Evolutionary conservation across 2,113 vertebrate species (phyloP).

Genomic region (Chionodraco myersi): DNA sequence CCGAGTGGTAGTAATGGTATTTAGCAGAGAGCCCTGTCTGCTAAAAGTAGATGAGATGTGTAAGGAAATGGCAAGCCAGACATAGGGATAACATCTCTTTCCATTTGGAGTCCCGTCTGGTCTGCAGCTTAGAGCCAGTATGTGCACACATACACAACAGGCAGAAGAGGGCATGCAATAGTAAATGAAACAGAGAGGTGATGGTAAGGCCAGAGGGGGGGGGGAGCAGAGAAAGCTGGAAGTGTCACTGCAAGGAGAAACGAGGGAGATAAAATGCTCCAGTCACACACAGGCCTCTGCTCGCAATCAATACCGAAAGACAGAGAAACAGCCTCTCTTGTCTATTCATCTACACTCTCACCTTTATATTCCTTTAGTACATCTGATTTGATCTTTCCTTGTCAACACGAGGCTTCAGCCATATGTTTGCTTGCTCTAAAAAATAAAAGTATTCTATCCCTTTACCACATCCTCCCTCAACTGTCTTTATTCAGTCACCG

Average conservation of each 20-base stretch:
- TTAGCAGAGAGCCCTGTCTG: conserved; percentile 61
- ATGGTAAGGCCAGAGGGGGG: conserved; percentile 39
- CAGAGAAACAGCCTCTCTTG: conserved; percentile 41
- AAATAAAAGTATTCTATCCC: background rate
- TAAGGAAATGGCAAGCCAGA: conserved; percentile 75
- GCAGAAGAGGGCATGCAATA: conserved; percentile 54
- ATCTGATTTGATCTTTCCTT: conserved; percentile 5
- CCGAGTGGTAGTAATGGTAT: conserved; percentile 60
- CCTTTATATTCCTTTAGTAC: conserved; percentile 1
- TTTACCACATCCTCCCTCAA: background rate
- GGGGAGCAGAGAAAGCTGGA: conserved; percentile 6
- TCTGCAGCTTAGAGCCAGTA: conserved; percentile 48
- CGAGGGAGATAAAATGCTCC: conserved; percentile 63
- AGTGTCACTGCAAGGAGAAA: conserved; percentile 57
- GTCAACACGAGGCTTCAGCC: conserved; percentile 19
- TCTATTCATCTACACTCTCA: conserved; percentile 47
- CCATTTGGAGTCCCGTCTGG: conserved; percentile 73
- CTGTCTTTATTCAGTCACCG: conserved; percentile 43
- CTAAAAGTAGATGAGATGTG: conserved; percentile 73
- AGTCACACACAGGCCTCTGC: conserved; percentile 40
- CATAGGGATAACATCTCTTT: conserved; percentile 77
- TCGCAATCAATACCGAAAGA: conserved; percentile 69
- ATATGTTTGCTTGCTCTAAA: conserved; percentile 11
- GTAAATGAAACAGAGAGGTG: conserved; percentile 66
- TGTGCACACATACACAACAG: conserved; percentile 14